These are phyloP conservation scores for Mythimna ferrago DNA, from an alignment of 2,888 invertebrate genomes.

Conservation along the genomic window DNA sequence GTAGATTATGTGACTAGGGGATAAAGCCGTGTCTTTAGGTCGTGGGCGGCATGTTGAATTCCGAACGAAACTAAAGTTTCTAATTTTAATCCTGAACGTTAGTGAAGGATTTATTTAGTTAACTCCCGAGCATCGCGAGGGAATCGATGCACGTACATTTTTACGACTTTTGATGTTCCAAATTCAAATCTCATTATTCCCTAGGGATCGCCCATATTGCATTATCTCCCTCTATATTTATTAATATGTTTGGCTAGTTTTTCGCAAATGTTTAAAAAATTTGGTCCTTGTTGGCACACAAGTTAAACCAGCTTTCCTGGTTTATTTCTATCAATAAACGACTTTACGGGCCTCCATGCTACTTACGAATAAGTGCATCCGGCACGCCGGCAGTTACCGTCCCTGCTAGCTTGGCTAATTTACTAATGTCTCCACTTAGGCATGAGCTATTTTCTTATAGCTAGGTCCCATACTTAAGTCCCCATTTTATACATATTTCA, in stretches of 20 bases:
- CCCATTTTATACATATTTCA: constrained; percentile 3
- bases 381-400: background rate
- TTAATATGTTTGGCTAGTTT: background rate
- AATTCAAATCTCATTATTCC: no score
- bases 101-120: no score
- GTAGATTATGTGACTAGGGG: no score
- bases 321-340: constrained; percentile 10
- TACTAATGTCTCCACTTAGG: constrained; percentile 17
- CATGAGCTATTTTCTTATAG: constrained; percentile 7
- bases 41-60: no score
- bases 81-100: no score
- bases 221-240: no score
- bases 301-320: background rate
- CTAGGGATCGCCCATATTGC: no score
- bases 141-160: no score
- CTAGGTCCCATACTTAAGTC: constrained; percentile 5
- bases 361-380: constrained; percentile 10
- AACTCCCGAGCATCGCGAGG: no score
- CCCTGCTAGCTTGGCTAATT: constrained; percentile 11
- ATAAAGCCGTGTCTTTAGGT: no score
- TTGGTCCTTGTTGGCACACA: background rate
- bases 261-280: background rate
- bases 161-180: no score
- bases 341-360: background rate
- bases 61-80: no score